phyloP scores from a whole-genome alignment of 2,797 vertebrate species.

The Chelidonichthys spinosus region DNA sequence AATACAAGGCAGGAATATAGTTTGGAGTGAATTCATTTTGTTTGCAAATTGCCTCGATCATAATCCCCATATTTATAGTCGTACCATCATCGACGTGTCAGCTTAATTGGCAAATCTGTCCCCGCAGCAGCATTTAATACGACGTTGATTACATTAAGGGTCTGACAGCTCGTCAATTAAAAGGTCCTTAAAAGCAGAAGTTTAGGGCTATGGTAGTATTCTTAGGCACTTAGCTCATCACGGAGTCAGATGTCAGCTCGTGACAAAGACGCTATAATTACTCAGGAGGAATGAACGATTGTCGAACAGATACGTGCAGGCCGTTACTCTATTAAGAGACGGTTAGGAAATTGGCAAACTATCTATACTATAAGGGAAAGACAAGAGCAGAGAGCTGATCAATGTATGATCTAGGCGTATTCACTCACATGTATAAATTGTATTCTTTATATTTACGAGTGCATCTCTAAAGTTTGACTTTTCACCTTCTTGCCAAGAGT shows the following conservation, averaged over 20 bases:
- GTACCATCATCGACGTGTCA: not conserved
- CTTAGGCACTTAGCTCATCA: not conserved
- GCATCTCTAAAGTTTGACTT: too few species aligned
- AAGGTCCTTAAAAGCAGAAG: slow-evolving; percentile 1
- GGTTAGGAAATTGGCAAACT: too few species aligned
- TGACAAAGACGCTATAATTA: slow-evolving; percentile 14
- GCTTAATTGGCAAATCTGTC: slow-evolving; percentile 2
- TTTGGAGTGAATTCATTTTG: not conserved
- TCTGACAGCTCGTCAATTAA: slow-evolving; percentile 23
- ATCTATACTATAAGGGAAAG: too few species aligned
- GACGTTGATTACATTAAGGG: slow-evolving; percentile 20
- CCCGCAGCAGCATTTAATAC: slow-evolving; percentile 14
- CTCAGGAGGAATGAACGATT: not conserved
- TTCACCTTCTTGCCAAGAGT: too few species aligned
- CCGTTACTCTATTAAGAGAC: not conserved
- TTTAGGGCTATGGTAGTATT: not conserved
- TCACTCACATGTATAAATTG: too few species aligned
- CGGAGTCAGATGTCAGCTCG: slow-evolving; percentile 23
- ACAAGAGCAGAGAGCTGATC: too few species aligned
- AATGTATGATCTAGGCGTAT: too few species aligned
- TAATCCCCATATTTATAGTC: not conserved
- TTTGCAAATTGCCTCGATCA: not conserved
- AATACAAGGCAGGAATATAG: not conserved
- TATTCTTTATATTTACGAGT: too few species aligned
- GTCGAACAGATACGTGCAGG: not conserved